A percentile compares a stretch with the other conserved stretches of the same genome.
Evolutionary conservation across 2,113 vertebrate species (phyloP).

Genomic region (Eurypyga helias): DNA sequence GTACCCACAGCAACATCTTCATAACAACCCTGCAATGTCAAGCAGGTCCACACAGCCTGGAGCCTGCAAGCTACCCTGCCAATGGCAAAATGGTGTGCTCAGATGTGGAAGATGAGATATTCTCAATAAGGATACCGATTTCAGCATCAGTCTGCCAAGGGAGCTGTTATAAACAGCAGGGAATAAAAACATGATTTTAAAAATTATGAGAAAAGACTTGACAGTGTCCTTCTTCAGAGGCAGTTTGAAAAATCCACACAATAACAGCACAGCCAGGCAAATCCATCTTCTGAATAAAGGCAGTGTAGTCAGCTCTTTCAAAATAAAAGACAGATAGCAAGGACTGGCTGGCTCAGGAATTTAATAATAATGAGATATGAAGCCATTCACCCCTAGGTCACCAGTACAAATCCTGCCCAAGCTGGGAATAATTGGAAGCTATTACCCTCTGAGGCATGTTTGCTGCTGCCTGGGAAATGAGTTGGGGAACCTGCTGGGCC

Average conservation of each 20-base stretch:
- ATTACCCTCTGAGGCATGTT: conserved; percentile 44
- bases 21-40: neutral
- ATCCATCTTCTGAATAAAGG: conserved; percentile 67
- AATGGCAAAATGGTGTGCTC: neutral
- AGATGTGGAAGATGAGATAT: conserved; percentile 6
- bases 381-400: conserved; percentile 57
- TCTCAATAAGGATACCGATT: conserved; percentile 30
- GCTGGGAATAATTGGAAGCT: conserved; percentile 65
- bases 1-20: neutral
- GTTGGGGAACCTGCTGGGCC: neutral
- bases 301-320: conserved; percentile 59
- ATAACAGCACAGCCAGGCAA: conserved; percentile 48
- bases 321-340: conserved; percentile 64
- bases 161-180: conserved; percentile 44
- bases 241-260: conserved; percentile 66
- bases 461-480: conserved; percentile 28
- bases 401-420: conserved; percentile 56
- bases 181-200: conserved; percentile 58
- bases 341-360: conserved; percentile 52
- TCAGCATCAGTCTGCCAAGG: conserved; percentile 20
- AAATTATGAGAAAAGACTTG: conserved; percentile 62
- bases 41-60: neutral
- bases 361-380: conserved; percentile 72
- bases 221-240: conserved; percentile 60
- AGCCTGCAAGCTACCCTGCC: neutral